Evolutionary conservation across 2,797 vertebrate species (phyloP).

Genomic region (Lacerta bilineata): DNA sequence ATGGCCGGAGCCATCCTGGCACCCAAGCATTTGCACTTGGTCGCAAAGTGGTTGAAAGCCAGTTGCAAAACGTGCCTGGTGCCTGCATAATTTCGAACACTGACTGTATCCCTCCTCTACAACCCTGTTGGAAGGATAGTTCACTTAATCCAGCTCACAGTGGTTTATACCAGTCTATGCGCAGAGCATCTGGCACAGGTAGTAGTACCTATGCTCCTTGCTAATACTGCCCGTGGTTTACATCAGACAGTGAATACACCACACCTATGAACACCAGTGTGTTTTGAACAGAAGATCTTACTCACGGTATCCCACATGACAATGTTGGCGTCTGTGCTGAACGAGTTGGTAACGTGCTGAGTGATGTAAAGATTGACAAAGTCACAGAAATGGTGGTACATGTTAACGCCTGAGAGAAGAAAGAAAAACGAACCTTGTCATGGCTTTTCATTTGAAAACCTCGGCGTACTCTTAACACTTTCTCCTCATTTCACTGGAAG

Average conservation of each 20-base stretch:
- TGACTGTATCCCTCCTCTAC: background rate
- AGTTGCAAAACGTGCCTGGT: too few species aligned
- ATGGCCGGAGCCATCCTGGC: too few species aligned
- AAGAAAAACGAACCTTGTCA: constrained; percentile 37
- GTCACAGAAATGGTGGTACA: constrained; percentile 99
- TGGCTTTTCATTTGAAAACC: rapidly evolving
- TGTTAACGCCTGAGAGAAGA: constrained; percentile 90
- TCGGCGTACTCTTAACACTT: background rate
- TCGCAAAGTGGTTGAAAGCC: too few species aligned
- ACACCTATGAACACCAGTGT: background rate
- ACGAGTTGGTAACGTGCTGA: constrained; percentile 96
- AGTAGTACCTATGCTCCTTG: background rate
- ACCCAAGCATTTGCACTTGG: too few species aligned
- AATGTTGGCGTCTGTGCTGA: constrained; percentile 90
- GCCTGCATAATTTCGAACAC: background rate
- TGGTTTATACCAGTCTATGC: background rate
- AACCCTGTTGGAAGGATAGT: background rate
- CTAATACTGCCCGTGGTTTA: background rate
- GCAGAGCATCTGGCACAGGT: background rate
- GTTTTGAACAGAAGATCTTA: constrained; percentile 53
- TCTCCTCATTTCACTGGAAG: background rate
- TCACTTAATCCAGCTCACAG: background rate
- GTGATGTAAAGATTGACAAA: constrained; percentile 97
- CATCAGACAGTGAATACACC: background rate
- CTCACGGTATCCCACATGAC: constrained; percentile 99